Percentiles rank a stretch among this genome's conserved stretches.
Evolutionary conservation across 2,797 vertebrate species (phyloP).

Genomic region (Limosa lapponica): DNA sequence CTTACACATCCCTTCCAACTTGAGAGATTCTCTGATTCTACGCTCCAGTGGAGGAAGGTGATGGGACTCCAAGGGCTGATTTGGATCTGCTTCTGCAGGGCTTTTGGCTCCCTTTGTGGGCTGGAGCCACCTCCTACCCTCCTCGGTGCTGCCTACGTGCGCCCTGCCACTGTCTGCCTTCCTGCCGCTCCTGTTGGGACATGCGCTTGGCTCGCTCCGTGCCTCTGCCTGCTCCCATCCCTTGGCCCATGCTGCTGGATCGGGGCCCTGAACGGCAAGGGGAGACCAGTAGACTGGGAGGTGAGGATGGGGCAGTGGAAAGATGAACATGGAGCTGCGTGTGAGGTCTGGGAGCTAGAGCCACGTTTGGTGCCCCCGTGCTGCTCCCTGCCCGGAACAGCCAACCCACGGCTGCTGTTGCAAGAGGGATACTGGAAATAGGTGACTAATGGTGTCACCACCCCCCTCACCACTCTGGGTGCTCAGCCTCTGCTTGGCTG

Average conservation of each 20-base stretch:
- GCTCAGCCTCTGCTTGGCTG: not conserved
- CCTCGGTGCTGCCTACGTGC: rapidly evolving
- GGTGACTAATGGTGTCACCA: not conserved
- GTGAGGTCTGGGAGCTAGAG: not conserved
- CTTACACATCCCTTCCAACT: not conserved
- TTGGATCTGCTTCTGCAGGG: not conserved
- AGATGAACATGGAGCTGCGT: not conserved
- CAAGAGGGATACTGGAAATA: not conserved
- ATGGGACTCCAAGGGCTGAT: not conserved
- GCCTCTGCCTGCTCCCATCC: not conserved
- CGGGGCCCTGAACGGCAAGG: not conserved
- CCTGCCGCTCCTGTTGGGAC: not conserved
- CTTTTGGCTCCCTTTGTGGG: not conserved
- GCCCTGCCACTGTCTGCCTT: not conserved
- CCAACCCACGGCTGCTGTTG: rapidly evolving
- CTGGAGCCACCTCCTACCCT: not conserved
- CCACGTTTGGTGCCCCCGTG: rapidly evolving
- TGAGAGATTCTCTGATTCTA: not conserved
- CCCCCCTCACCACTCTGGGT: rapidly evolving
- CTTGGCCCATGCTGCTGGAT: not conserved
- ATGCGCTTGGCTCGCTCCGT: rapidly evolving
- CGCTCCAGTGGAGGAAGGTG: not conserved
- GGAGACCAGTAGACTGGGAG: not conserved
- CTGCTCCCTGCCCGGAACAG: not conserved
- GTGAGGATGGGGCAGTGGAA: not conserved